These are phyloP conservation scores for Leptogaster cylindrica DNA, from an alignment of 2,888 invertebrate genomes.

Conservation along the genomic window DNA sequence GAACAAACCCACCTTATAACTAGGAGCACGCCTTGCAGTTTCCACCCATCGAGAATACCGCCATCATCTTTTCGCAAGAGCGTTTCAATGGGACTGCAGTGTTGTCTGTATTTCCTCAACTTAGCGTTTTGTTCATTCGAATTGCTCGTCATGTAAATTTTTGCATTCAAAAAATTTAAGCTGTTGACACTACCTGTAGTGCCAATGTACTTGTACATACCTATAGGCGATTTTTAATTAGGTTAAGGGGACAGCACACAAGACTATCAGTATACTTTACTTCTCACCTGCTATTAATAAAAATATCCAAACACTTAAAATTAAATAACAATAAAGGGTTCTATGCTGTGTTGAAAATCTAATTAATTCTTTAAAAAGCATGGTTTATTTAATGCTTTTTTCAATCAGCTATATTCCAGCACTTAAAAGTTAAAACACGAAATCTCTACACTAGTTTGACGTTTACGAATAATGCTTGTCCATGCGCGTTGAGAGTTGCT, in stretches of 20 bases:
- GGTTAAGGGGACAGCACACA: slow-evolving; percentile 27
- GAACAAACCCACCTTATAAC: no score
- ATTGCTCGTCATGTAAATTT: slow-evolving; percentile 47
- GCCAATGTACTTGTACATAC: slow-evolving; percentile 82
- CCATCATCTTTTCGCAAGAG: slow-evolving; percentile 76
- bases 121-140: slow-evolving; percentile 67
- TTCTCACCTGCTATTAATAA: slow-evolving; percentile 73
- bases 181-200: slow-evolving; percentile 60
- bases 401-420: background rate
- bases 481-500: no score
- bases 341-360: slow-evolving; percentile 73
- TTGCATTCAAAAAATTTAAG: slow-evolving; percentile 52
- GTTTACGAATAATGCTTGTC: no score
- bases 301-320: slow-evolving; percentile 83
- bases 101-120: slow-evolving; percentile 70
- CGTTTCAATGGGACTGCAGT: slow-evolving; percentile 76
- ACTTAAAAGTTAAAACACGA: slow-evolving; percentile 14
- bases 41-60: slow-evolving; percentile 61
- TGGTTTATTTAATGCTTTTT: slow-evolving; percentile 40
- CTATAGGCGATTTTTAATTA: slow-evolving; percentile 57
- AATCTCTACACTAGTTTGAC: slow-evolving; percentile 23
- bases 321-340: slow-evolving; percentile 81
- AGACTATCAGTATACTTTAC: background rate
- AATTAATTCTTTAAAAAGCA: slow-evolving; percentile 65
- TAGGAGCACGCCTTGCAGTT: slow-evolving; percentile 67